phyloP scores from a whole-genome alignment of 2,797 vertebrate genomes.

The Enteromius anoplus region DNA sequence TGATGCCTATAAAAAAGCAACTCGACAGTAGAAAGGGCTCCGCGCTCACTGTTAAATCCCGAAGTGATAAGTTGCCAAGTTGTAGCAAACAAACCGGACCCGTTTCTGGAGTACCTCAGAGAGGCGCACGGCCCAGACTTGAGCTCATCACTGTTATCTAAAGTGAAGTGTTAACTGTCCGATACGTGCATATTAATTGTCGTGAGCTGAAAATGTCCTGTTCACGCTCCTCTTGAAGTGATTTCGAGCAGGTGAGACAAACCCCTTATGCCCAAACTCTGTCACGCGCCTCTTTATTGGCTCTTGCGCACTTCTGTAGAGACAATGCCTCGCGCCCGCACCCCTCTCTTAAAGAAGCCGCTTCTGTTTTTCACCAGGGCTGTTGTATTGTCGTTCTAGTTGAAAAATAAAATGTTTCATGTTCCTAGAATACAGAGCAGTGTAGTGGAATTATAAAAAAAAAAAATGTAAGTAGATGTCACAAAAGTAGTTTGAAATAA shows the following conservation, averaged over 20 bases:
- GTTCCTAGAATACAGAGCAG: background rate
- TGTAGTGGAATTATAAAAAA: background rate
- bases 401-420: constrained; percentile 3
- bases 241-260: constrained; percentile 81
- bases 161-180: constrained; percentile 65
- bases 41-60: constrained; percentile 68
- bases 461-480: background rate
- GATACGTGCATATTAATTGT: constrained; percentile 72
- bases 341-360: constrained; percentile 80
- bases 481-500: background rate
- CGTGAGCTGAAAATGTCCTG: constrained; percentile 64
- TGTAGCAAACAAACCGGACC: constrained; percentile 55
- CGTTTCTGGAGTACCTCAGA: constrained; percentile 38
- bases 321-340: constrained; percentile 67
- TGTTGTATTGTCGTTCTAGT: constrained; percentile 1
- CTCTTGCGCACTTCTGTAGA: constrained; percentile 53
- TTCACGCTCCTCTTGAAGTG: constrained; percentile 69
- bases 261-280: constrained; percentile 80
- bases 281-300: constrained; percentile 77
- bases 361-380: constrained; percentile 61
- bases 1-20: constrained; percentile 27
- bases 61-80: constrained; percentile 60
- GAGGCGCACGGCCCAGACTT: constrained; percentile 49
- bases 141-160: constrained; percentile 59
- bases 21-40: constrained; percentile 2